Conservation (phyloP, 2,113 vertebrate species). For the Dunckerocampus dactyliophorus region DNA sequence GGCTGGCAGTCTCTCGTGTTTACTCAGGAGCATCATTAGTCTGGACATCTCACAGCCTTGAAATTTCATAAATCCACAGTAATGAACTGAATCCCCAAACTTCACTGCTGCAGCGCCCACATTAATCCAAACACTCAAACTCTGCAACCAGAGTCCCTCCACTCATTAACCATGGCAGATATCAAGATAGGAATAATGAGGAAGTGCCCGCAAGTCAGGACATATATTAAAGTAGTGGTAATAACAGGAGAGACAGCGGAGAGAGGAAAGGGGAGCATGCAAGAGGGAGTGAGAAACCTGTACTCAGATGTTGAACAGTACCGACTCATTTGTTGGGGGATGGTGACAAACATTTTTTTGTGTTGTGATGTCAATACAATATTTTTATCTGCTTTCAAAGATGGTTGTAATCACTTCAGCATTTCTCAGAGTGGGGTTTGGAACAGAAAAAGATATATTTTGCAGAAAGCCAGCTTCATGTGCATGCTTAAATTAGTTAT, state of each 20-base stretch:
- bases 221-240: constrained; percentile 60
- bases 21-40: constrained; percentile 69
- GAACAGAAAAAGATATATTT: too few species aligned
- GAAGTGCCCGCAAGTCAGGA: constrained; percentile 72
- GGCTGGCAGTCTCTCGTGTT: constrained; percentile 67
- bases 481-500: background rate
- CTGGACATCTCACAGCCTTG: constrained; percentile 63
- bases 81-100: constrained; percentile 77
- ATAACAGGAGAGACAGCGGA: constrained; percentile 27
- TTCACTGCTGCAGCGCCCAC: constrained; percentile 53
- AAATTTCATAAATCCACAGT: constrained; percentile 73
- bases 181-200: constrained; percentile 79
- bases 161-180: constrained; percentile 78
- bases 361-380: background rate
- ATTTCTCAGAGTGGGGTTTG: background rate
- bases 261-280: background rate
- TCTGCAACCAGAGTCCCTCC: constrained; percentile 63
- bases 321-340: constrained; percentile 48
- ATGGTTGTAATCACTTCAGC: background rate
- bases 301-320: constrained; percentile 54
- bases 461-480: background rate
- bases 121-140: constrained; percentile 74
- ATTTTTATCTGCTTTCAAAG: constrained; percentile 11
- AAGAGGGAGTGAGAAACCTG: constrained; percentile 54
- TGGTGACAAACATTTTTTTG: constrained; percentile 27